Evolutionary conservation across 2,888 invertebrate species (phyloP).

Genomic region (Hetaerina titia): DNA sequence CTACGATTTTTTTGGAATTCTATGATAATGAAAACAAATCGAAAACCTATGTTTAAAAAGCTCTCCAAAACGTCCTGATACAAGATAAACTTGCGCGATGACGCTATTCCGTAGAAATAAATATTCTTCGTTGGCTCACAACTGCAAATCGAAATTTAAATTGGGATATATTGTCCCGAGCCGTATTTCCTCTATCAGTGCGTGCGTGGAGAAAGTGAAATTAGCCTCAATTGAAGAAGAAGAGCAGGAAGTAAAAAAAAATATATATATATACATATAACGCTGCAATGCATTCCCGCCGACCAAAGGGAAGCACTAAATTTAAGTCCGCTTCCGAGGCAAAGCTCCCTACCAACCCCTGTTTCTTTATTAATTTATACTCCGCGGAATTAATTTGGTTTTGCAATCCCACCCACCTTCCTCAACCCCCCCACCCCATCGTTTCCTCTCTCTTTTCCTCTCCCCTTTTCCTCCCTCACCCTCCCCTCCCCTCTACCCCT

Average conservation of each 20-base stretch:
- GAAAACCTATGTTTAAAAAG: no score
- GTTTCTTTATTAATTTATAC: conserved; percentile 18
- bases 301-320: background rate
- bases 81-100: no score
- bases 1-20: no score
- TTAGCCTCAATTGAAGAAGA: background rate
- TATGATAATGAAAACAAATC: no score
- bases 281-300: background rate
- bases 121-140: no score
- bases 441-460: background rate
- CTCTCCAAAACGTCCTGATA: no score
- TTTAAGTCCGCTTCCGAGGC: background rate
- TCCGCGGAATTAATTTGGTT: background rate
- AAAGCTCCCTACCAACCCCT: background rate
- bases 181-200: background rate
- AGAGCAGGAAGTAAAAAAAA: background rate
- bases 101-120: no score
- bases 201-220: background rate
- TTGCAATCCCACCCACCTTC: background rate
- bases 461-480: background rate
- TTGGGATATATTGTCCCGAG: no score
- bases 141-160: no score
- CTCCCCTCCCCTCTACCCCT: background rate
- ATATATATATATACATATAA: background rate
- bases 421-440: background rate